phyloP scores from a whole-genome alignment of 2,888 invertebrate genomes.

The Cloeon dipterum region DNA sequence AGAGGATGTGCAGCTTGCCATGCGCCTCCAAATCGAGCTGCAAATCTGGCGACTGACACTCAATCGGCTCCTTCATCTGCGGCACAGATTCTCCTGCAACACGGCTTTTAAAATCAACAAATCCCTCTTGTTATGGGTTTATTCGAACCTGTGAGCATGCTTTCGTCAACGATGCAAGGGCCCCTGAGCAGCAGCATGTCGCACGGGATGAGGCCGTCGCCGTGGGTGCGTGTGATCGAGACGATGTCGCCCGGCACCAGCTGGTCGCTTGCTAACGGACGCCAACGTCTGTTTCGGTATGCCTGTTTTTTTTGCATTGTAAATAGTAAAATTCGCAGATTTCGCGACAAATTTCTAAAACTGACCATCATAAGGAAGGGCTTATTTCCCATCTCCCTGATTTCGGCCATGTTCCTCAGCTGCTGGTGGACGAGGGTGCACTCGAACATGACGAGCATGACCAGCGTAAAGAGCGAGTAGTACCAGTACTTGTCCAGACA shows the following conservation, averaged over 20 bases:
- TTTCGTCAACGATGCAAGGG: slow-evolving; percentile 95
- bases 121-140: no score
- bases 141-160: slow-evolving; percentile 75
- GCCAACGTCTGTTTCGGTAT: slow-evolving; percentile 78
- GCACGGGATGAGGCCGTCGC: slow-evolving; percentile 87
- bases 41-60: slow-evolving; percentile 34
- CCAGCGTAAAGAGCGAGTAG: slow-evolving; percentile 86
- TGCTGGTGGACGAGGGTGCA: slow-evolving; percentile 97
- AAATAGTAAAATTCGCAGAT: not conserved
- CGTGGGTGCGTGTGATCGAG: slow-evolving; percentile 69
- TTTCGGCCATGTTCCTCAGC: slow-evolving; percentile 92
- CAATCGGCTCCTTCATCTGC: slow-evolving; percentile 96
- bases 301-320: slow-evolving; percentile 40
- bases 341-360: not conserved
- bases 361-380: slow-evolving; percentile 60
- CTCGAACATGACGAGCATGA: slow-evolving; percentile 91
- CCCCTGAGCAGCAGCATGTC: slow-evolving; percentile 85
- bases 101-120: no score
- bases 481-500: slow-evolving; percentile 98
- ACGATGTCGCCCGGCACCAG: slow-evolving; percentile 91
- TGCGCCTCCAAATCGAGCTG: slow-evolving; percentile 64
- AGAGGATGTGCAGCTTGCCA: slow-evolving; percentile 80
- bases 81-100: slow-evolving; percentile 89
- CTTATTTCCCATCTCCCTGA: slow-evolving; percentile 97
- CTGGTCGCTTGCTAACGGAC: slow-evolving; percentile 62